phyloP scores from a whole-genome alignment of 2,888 invertebrate genomes.

The Parnassius orleans region DNA sequence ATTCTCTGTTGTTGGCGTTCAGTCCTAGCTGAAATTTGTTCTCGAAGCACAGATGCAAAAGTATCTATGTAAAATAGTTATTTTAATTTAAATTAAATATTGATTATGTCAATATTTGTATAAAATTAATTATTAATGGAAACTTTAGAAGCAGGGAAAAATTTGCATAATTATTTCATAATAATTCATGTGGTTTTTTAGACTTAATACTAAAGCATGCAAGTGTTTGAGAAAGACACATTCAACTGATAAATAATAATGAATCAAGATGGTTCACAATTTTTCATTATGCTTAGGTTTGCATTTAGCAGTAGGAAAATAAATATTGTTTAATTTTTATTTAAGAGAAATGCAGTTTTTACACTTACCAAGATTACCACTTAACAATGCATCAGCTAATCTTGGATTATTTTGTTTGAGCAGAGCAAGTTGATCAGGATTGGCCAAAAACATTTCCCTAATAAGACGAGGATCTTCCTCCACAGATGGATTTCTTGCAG shows the following conservation, averaged over 20 bases:
- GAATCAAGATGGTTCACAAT: background rate
- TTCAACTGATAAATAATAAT: too few species aligned
- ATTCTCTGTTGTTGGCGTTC: slow-evolving; percentile 91
- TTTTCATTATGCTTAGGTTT: too few species aligned
- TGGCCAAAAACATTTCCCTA: slow-evolving; percentile 91
- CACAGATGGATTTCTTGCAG: slow-evolving; percentile 60
- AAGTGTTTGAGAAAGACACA: too few species aligned
- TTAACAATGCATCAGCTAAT: slow-evolving; percentile 93
- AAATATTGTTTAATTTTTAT: too few species aligned
- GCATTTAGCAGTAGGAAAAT: too few species aligned
- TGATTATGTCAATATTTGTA: slow-evolving; percentile 13
- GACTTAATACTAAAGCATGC: too few species aligned
- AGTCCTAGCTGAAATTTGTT: slow-evolving; percentile 90
- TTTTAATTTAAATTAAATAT: background rate
- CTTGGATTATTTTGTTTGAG: slow-evolving; percentile 96
- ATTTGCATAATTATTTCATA: too few species aligned
- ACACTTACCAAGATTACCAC: slow-evolving; percentile 87
- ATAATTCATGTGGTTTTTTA: too few species aligned
- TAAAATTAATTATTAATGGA: slow-evolving; percentile 23
- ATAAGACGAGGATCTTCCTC: slow-evolving; percentile 93
- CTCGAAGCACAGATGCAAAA: slow-evolving; percentile 88
- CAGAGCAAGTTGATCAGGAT: slow-evolving; percentile 94
- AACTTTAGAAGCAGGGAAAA: too few species aligned
- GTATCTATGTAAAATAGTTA: slow-evolving; percentile 79
- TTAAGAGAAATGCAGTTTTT: background rate